A percentile compares a stretch with the other conserved stretches of the same genome.
Conservation (phyloP, 2,113 vertebrate species). For the Aldabrachelys gigantea region DNA sequence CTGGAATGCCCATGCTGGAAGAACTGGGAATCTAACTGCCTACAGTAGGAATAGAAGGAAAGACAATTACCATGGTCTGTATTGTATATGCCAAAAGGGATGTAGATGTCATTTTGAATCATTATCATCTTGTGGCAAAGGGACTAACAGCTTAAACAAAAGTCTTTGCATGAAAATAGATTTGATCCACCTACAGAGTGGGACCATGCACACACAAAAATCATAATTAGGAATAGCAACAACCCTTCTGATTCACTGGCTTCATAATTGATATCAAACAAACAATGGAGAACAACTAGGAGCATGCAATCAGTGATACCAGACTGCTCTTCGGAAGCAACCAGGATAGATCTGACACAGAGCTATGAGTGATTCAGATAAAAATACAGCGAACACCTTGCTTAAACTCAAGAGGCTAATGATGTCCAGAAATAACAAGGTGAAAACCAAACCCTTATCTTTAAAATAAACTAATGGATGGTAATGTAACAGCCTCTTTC, state of each 20-base stretch:
- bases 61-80: neutral
- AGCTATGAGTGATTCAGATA: neutral
- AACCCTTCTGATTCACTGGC: fast-evolving
- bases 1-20: neutral
- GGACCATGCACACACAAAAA: fast-evolving
- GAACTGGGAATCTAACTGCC: neutral
- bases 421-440: neutral
- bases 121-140: neutral
- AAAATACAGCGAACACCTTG: neutral
- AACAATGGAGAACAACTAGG: fast-evolving
- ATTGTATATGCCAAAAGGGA: neutral
- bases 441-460: neutral
- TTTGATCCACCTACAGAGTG: neutral
- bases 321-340: neutral
- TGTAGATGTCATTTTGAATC: slow-evolving; percentile 27
- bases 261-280: neutral
- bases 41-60: slow-evolving; percentile 10
- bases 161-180: neutral
- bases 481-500: neutral
- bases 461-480: neutral
- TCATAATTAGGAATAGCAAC: fast-evolving
- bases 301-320: fast-evolving
- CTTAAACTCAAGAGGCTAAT: neutral
- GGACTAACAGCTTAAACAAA: neutral
- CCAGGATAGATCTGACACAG: neutral